Conservation (phyloP, 2,888 invertebrate genomes). For the Eilema depressum region DNA sequence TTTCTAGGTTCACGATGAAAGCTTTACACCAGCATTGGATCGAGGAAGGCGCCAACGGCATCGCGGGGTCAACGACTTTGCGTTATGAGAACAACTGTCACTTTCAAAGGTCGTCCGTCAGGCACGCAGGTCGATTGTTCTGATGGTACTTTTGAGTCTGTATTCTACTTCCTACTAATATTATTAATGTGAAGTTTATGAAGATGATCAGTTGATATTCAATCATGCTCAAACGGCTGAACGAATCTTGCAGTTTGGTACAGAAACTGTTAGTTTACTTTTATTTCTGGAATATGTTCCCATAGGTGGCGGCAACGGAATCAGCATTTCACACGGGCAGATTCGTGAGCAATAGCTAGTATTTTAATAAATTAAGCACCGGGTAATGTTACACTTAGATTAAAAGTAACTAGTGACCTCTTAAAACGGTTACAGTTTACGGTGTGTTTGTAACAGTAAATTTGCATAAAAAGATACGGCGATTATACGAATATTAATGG, state of each 20-base stretch:
- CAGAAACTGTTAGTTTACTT: no score
- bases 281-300: no score
- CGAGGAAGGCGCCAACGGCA: conserved; percentile 64
- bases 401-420: conserved; percentile 8
- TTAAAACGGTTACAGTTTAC: conserved; percentile 4
- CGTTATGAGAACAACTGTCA: conserved; percentile 78
- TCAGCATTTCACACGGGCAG: no score
- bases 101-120: conserved; percentile 82
- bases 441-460: conserved; percentile 22
- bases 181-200: no score
- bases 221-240: no score
- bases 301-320: no score
- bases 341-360: no score
- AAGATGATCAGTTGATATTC: no score
- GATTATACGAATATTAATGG: neutral
- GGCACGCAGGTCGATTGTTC: conserved; percentile 59
- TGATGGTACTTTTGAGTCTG: conserved; percentile 20
- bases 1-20: conserved; percentile 73
- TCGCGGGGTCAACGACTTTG: conserved; percentile 74
- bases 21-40: conserved; percentile 61
- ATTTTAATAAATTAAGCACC: neutral
- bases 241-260: no score
- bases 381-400: conserved; percentile 1
- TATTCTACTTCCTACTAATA: neutral
- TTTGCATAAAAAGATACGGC: conserved; percentile 25